Percentiles rank a stretch among this genome's conserved stretches.
Conservation (phyloP, 2,113 vertebrate genomes). For the Campylomormyrus numenius region DNA sequence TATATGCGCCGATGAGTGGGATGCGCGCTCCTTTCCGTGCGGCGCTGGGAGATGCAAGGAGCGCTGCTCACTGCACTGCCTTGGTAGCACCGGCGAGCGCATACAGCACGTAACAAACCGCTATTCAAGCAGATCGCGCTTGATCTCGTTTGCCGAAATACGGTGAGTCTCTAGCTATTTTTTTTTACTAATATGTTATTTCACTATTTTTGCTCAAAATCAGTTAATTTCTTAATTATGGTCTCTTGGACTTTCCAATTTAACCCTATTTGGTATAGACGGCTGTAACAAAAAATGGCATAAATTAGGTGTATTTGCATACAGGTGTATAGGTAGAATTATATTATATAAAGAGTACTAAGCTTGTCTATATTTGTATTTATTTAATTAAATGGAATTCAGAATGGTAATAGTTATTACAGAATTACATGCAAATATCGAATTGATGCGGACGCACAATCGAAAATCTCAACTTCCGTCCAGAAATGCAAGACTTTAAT, state of each 20-base stretch:
- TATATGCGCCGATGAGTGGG: conserved; percentile 1
- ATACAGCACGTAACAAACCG: not conserved
- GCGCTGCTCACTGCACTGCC: not conserved
- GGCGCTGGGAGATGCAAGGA: not conserved
- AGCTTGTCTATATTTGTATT: not conserved
- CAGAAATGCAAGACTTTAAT: not conserved
- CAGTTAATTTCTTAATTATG: not conserved
- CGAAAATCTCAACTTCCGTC: not conserved
- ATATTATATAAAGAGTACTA: not conserved
- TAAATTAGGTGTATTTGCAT: not conserved
- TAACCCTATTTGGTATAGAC: not conserved
- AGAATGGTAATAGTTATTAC: not conserved
- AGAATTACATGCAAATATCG: not conserved
- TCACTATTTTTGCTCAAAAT: not conserved
- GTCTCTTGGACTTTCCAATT: not conserved
- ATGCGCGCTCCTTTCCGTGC: not conserved
- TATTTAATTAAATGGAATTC: not conserved
- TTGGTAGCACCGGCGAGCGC: not conserved
- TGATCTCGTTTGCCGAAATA: not conserved
- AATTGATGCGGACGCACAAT: not conserved
- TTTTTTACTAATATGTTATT: not conserved
- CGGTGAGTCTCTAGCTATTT: not conserved
- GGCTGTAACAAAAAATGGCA: not conserved
- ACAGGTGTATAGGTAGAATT: not conserved
- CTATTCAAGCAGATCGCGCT: not conserved